These are phyloP conservation scores for Bathynomus jamesi DNA, from an alignment of 1,140 invertebrate species.

Conservation along the genomic window DNA sequence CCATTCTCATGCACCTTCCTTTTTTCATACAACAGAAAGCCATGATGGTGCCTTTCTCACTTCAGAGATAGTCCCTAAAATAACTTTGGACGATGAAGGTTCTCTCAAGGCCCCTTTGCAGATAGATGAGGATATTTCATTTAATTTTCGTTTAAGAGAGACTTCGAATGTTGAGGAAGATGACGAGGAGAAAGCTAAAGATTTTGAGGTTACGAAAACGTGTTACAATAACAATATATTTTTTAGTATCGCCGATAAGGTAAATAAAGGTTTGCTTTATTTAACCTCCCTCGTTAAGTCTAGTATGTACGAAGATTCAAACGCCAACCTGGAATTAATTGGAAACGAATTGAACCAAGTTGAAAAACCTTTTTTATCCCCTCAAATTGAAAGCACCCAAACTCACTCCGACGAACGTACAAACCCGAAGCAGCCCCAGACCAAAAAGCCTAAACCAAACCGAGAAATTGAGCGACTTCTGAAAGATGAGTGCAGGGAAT, in stretches of 20 bases:
- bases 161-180: background rate
- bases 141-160: background rate
- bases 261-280: background rate
- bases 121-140: slow-evolving; percentile 10
- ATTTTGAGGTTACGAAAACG: background rate
- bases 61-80: no score
- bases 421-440: no score
- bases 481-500: slow-evolving; percentile 22
- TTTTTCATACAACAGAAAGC: no score
- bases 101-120: slow-evolving; percentile 14
- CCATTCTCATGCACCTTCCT: no score
- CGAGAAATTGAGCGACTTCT: slow-evolving; percentile 15
- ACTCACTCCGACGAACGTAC: no score
- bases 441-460: background rate
- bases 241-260: background rate
- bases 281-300: background rate
- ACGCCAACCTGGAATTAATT: no score
- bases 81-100: slow-evolving; percentile 12
- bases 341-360: no score
- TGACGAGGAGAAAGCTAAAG: background rate
- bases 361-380: no score
- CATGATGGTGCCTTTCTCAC: no score
- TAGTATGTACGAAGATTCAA: background rate
- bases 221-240: background rate
- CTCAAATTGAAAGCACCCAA: no score